Conservation (phyloP, 2,113 vertebrate genomes). For the Trematocara marginatum region DNA sequence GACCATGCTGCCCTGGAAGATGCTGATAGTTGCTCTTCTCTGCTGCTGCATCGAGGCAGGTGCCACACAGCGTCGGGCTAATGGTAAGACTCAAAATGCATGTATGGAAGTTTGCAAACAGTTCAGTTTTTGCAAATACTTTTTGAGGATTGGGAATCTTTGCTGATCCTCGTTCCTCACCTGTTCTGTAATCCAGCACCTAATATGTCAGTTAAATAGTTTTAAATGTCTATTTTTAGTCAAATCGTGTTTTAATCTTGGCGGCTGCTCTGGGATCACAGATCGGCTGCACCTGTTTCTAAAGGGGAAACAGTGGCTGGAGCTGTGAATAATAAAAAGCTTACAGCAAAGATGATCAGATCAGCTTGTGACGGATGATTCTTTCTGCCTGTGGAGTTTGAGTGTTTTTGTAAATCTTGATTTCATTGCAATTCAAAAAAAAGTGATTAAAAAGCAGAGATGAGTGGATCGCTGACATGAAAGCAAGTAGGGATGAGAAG, state of each 20-base stretch:
- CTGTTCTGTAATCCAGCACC: background rate
- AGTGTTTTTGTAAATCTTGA: background rate
- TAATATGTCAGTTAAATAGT: background rate
- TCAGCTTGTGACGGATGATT: background rate
- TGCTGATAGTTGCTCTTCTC: conserved; percentile 22
- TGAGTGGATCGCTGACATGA: background rate
- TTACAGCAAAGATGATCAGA: background rate
- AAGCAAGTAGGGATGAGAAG: background rate
- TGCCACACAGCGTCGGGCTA: background rate
- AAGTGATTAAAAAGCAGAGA: background rate
- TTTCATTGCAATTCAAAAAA: background rate
- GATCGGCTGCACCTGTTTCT: conserved; percentile 3
- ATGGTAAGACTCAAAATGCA: conserved; percentile 29
- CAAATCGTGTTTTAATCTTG: background rate
- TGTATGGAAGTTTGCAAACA: background rate
- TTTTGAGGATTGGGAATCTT: background rate
- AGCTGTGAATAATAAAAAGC: background rate
- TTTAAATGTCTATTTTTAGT: background rate
- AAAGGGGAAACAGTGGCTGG: background rate
- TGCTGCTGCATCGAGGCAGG: conserved; percentile 18
- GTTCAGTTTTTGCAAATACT: background rate
- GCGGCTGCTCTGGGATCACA: background rate
- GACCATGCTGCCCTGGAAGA: conserved; percentile 43
- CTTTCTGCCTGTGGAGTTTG: background rate
- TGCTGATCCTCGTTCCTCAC: background rate